Percentiles rank a stretch among this genome's conserved stretches.
Evolutionary conservation across 2,888 invertebrate genomes (phyloP).

Genomic region (Escarpia spicata): DNA sequence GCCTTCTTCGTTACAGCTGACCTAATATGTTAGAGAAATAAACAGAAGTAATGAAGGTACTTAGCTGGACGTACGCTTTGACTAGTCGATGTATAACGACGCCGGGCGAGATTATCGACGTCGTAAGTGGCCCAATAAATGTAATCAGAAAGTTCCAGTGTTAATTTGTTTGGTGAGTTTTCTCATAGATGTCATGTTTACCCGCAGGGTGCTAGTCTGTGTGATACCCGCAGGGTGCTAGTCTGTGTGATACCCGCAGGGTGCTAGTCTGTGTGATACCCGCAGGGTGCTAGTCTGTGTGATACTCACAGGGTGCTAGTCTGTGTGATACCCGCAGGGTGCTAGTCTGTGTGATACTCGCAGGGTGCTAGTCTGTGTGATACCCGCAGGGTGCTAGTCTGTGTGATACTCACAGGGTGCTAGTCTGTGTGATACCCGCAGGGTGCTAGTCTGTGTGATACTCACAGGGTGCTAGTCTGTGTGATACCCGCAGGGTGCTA

Average conservation of each 20-base stretch:
- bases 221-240: not conserved
- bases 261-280: not conserved
- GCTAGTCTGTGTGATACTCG: not conserved
- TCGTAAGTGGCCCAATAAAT: slow-evolving; percentile 16
- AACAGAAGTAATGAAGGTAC: not conserved
- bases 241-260: not conserved
- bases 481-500: not conserved
- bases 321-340: not conserved
- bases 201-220: not conserved
- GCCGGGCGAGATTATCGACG: not conserved
- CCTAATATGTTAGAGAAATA: not conserved
- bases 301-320: not conserved
- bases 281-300: not conserved
- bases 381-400: not conserved
- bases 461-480: not conserved
- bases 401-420: not conserved
- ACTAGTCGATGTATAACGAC: not conserved
- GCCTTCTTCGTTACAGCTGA: not conserved
- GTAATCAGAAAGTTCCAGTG: slow-evolving; percentile 16
- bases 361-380: not conserved
- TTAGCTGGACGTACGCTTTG: not conserved
- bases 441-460: not conserved
- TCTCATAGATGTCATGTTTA: not conserved
- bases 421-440: not conserved
- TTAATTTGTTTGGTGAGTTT: not conserved